phyloP scores from a whole-genome alignment of 2,113 vertebrate species.

The Amazona vittata region DNA sequence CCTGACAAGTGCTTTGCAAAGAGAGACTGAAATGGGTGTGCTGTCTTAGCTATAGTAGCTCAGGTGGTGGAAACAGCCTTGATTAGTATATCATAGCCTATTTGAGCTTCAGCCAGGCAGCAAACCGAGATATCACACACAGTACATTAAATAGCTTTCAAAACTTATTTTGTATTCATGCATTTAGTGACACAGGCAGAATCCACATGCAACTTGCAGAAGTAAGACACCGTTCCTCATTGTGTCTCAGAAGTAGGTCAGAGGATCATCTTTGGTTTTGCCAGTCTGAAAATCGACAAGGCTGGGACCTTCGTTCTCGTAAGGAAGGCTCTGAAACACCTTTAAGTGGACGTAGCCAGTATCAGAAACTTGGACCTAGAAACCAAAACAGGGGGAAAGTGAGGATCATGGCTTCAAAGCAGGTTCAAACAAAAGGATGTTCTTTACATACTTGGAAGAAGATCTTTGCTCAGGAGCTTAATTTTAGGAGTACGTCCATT shows the following conservation, averaged over 20 bases:
- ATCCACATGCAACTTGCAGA: background rate
- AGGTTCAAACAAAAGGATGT: background rate
- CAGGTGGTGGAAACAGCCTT: background rate
- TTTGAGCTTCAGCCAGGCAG: background rate
- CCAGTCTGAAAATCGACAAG: slow-evolving; percentile 39
- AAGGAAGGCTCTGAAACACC: slow-evolving; percentile 59
- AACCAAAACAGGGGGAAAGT: background rate
- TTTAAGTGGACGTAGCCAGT: slow-evolving; percentile 51
- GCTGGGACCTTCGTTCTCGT: background rate
- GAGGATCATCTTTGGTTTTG: slow-evolving; percentile 73
- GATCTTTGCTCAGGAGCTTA: background rate
- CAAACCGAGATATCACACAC: fast-evolving
- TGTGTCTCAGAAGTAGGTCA: slow-evolving; percentile 69
- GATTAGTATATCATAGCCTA: background rate
- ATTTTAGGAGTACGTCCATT: background rate
- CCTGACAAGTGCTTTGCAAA: background rate
- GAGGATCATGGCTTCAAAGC: background rate
- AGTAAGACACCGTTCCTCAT: background rate
- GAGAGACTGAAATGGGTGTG: background rate
- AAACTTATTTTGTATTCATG: background rate
- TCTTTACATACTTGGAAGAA: background rate
- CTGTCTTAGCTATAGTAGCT: background rate
- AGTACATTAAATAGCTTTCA: background rate
- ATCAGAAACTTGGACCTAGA: slow-evolving; percentile 71
- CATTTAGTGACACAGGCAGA: background rate